Percentiles rank a stretch among this genome's conserved stretches.
phyloP scores from a whole-genome alignment of 2,888 invertebrate genomes.

The Luperina nickerlii region DNA sequence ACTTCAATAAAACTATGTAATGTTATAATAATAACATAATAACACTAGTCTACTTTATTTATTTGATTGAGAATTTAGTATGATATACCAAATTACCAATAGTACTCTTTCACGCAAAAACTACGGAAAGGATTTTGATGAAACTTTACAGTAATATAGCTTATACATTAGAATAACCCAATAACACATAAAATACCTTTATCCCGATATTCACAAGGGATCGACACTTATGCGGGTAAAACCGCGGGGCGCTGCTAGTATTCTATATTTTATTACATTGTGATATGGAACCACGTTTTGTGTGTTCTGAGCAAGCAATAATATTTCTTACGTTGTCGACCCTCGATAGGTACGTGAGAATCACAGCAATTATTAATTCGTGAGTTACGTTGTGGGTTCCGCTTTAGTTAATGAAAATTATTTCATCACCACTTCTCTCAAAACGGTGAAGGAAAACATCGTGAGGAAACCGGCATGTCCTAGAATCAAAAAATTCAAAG shows the following conservation, averaged over 20 bases:
- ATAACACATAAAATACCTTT: too few relatives aligned
- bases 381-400: not conserved
- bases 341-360: too few relatives aligned
- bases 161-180: too few relatives aligned
- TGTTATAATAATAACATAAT: too few relatives aligned
- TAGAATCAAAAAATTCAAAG: not conserved
- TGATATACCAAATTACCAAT: not conserved
- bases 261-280: not conserved
- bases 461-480: not conserved
- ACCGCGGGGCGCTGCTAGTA: too few relatives aligned
- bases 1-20: not conserved
- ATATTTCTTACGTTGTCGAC: too few relatives aligned
- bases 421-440: not conserved
- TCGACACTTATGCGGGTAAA: too few relatives aligned
- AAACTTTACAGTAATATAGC: not conserved
- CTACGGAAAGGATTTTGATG: not conserved
- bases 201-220: too few relatives aligned
- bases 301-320: too few relatives aligned
- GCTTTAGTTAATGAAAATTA: not conserved
- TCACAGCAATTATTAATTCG: not conserved
- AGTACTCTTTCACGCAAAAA: not conserved
- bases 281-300: not conserved
- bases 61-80: not conserved
- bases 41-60: not conserved
- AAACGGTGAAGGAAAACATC: not conserved